phyloP scores from a whole-genome alignment of 2,113 vertebrate species.

The Platanista minor region DNA sequence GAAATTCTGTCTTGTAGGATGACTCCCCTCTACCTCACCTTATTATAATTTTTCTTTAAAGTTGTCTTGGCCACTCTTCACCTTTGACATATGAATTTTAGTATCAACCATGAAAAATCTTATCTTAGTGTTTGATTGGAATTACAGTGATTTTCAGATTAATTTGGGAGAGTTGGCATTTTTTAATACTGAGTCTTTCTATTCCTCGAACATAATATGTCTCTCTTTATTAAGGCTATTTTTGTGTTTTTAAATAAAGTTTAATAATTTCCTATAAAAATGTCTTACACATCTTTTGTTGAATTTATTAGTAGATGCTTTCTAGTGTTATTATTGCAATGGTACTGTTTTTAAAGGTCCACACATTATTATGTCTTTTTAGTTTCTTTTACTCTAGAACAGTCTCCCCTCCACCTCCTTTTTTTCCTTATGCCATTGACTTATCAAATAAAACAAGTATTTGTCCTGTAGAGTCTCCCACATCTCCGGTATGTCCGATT shows the following conservation, averaged over 20 bases:
- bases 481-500: not conserved
- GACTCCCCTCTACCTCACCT: not conserved
- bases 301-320: not conserved
- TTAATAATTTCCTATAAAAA: not conserved
- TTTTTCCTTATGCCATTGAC: not conserved
- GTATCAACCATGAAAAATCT: not conserved
- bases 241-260: not conserved
- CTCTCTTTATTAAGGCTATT: not conserved
- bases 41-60: not conserved
- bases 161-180: not conserved
- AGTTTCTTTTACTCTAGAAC: not conserved
- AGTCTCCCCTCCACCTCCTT: not conserved
- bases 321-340: not conserved
- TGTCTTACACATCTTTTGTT: not conserved
- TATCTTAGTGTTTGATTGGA: not conserved
- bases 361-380: not conserved
- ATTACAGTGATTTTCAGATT: not conserved
- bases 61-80: not conserved
- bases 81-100: not conserved
- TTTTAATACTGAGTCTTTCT: not conserved
- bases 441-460: not conserved
- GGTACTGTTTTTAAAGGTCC: not conserved
- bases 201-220: not conserved
- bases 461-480: not conserved
- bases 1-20: not conserved